These are phyloP conservation scores for Drosophila niveifrons DNA, from an alignment of 2,888 invertebrate genomes.

Conservation along the genomic window DNA sequence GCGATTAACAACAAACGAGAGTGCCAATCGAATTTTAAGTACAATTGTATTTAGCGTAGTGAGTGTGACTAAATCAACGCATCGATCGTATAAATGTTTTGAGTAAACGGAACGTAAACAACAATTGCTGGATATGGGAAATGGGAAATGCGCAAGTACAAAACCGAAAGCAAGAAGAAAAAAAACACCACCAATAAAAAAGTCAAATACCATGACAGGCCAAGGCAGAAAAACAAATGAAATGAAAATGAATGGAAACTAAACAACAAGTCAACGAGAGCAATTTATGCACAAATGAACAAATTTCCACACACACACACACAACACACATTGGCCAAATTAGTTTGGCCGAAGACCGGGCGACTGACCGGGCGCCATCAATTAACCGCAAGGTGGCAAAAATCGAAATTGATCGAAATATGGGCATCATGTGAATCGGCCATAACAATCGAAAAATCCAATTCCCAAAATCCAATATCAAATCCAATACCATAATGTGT, in stretches of 20 bases:
- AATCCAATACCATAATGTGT: slow-evolving; percentile 41
- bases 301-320: slow-evolving; percentile 42
- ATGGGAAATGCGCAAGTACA: slow-evolving; percentile 72
- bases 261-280: slow-evolving; percentile 47
- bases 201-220: slow-evolving; percentile 52
- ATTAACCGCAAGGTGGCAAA: slow-evolving; percentile 61
- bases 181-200: slow-evolving; percentile 75
- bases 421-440: slow-evolving; percentile 42
- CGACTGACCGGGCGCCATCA: slow-evolving; percentile 39
- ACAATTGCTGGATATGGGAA: slow-evolving; percentile 50
- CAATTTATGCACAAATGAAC: slow-evolving; percentile 69
- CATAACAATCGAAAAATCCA: slow-evolving; percentile 4
- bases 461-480: slow-evolving; percentile 22
- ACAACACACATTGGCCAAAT: slow-evolving; percentile 9
- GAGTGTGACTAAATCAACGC: slow-evolving; percentile 38
- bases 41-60: slow-evolving; percentile 28
- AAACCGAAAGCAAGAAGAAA: slow-evolving; percentile 40
- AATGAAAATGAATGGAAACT: slow-evolving; percentile 34
- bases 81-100: slow-evolving; percentile 49
- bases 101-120: slow-evolving; percentile 59
- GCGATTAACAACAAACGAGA: slow-evolving; percentile 42
- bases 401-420: slow-evolving; percentile 54
- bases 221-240: slow-evolving; percentile 40
- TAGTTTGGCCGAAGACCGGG: slow-evolving; percentile 36
- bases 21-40: slow-evolving; percentile 15